Conservation (phyloP, 2,797 vertebrate genomes). For the Mallotus villosus region DNA sequence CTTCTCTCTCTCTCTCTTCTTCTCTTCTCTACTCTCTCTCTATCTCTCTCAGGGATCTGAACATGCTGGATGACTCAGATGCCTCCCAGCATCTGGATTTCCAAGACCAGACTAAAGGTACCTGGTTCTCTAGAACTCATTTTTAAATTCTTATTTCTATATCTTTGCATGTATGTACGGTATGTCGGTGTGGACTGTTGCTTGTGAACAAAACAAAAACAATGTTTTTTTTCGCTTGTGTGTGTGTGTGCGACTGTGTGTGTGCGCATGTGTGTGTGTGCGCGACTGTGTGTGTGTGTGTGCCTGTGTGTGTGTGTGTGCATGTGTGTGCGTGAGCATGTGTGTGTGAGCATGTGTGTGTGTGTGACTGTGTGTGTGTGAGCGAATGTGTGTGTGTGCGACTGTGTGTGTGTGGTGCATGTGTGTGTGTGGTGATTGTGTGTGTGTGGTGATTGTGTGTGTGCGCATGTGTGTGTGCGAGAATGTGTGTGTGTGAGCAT, state of each 20-base stretch:
- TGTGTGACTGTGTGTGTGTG: not conserved
- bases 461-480: constrained; percentile 16
- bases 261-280: constrained; percentile 39
- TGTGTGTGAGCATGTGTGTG: too few species aligned
- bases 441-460: constrained; percentile 29
- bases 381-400: too few species aligned
- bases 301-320: constrained; percentile 24
- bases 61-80: constrained; percentile 92
- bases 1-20: constrained; percentile 21
- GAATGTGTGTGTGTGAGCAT: too few species aligned
- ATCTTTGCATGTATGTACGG: not conserved
- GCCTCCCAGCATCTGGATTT: constrained; percentile 86
- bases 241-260: not conserved
- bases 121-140: not conserved
- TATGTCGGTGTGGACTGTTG: not conserved
- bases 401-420: constrained; percentile 30
- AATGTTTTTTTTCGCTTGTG: constrained; percentile 23
- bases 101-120: constrained; percentile 87
- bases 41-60: constrained; percentile 84
- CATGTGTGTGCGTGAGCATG: not conserved
- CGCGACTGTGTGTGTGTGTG: not conserved
- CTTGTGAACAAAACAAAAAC: not conserved
- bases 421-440: too few species aligned
- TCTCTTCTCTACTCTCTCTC: not conserved
- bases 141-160: not conserved